phyloP scores from a whole-genome alignment of 2,113 vertebrate genomes.

The Microcebus griseorufus region DNA sequence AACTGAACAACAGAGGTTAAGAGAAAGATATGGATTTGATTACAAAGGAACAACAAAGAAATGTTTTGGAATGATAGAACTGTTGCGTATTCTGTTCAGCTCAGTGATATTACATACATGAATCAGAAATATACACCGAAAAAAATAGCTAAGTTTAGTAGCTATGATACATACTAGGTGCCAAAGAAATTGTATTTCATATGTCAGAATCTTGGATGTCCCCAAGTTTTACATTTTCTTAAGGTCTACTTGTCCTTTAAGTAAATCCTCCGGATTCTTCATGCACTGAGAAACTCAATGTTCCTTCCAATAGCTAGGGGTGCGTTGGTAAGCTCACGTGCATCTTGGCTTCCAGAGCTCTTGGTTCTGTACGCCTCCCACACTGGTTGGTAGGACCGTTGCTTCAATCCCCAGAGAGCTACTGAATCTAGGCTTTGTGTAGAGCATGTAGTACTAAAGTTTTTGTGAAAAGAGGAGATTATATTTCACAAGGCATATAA shows the following conservation, averaged over 20 bases:
- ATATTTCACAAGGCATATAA: background rate
- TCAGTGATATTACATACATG: background rate
- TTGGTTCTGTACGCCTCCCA: background rate
- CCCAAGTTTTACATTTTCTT: background rate
- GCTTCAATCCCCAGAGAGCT: background rate
- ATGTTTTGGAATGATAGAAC: background rate
- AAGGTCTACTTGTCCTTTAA: conserved; percentile 7
- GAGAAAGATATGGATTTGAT: background rate
- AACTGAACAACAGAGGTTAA: background rate
- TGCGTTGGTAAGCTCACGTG: background rate
- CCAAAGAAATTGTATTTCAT: background rate
- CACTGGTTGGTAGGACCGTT: background rate
- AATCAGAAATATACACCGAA: background rate
- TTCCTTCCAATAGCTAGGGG: background rate
- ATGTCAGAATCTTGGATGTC: background rate
- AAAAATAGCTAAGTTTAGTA: background rate
- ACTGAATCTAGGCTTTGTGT: background rate
- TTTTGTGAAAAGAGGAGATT: background rate
- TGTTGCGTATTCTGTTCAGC: background rate
- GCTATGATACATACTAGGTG: background rate
- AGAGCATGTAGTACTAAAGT: background rate
- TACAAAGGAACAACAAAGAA: background rate
- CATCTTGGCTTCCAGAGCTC: background rate
- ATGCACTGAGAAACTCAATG: background rate
- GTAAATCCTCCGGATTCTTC: background rate